Conservation (phyloP, 2,888 invertebrate genomes). For the Eupithecia insigniata region DNA sequence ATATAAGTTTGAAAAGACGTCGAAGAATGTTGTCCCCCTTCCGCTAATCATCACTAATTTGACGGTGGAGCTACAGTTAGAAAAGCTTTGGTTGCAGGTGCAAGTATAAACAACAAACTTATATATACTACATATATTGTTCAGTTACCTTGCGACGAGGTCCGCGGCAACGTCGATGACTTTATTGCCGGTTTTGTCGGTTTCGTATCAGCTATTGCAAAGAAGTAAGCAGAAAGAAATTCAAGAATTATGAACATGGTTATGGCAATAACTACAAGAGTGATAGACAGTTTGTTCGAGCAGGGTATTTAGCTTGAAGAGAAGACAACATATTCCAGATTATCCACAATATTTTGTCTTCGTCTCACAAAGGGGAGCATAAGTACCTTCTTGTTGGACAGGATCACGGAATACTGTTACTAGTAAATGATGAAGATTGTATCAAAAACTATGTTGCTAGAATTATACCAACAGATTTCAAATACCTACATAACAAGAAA, state of each 20-base stretch:
- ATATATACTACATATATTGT: slow-evolving; percentile 3
- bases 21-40: background rate
- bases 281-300: slow-evolving; percentile 52
- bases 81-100: slow-evolving; percentile 45
- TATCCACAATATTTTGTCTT: slow-evolving; percentile 26
- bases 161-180: slow-evolving; percentile 96
- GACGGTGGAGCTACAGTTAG: slow-evolving; percentile 46
- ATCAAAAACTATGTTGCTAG: background rate
- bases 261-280: slow-evolving; percentile 75
- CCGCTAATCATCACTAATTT: slow-evolving; percentile 35
- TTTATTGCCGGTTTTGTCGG: slow-evolving; percentile 98
- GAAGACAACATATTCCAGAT: slow-evolving; percentile 30
- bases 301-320: slow-evolving; percentile 35
- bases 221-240: slow-evolving; percentile 84
- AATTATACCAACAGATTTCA: background rate
- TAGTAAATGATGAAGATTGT: slow-evolving; percentile 13
- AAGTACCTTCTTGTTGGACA: background rate
- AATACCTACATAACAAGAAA: background rate
- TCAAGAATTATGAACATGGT: slow-evolving; percentile 77
- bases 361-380: slow-evolving; percentile 15
- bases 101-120: background rate
- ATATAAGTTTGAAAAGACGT: background rate
- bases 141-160: slow-evolving; percentile 94
- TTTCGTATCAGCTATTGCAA: slow-evolving; percentile 92
- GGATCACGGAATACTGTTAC: slow-evolving; percentile 28